Evolutionary conservation across 2,888 invertebrate genomes (phyloP).

Genomic region (Erebia ligea): DNA sequence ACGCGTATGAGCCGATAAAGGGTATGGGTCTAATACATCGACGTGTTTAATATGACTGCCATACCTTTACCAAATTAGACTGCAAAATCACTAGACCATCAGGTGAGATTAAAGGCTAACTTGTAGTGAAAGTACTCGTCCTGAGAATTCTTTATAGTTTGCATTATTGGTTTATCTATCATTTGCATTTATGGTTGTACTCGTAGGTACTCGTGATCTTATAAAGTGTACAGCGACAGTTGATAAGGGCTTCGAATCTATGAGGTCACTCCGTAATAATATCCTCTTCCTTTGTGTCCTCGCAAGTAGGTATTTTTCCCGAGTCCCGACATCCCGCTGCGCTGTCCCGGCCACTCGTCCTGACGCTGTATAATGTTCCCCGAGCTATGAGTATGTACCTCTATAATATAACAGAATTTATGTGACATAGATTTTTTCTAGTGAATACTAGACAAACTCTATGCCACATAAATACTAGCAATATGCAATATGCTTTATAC

Average conservation of each 20-base stretch:
- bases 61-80: too few species aligned
- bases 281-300: constrained; percentile 37
- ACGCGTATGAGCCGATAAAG: too few species aligned
- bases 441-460: not conserved
- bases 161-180: not conserved
- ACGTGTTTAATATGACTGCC: too few species aligned
- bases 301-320: constrained; percentile 49
- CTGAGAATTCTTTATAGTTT: not conserved
- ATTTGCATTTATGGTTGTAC: not conserved
- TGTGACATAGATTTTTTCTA: too few species aligned
- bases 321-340: constrained; percentile 49
- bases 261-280: constrained; percentile 38
- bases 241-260: constrained; percentile 16
- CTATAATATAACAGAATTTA: not conserved
- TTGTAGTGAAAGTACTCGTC: too few species aligned
- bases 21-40: too few species aligned
- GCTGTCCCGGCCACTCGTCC: constrained; percentile 45
- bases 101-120: too few species aligned
- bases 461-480: not conserved
- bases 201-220: not conserved
- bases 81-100: too few species aligned
- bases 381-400: constrained; percentile 14
- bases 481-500: too few species aligned
- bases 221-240: constrained; percentile 13
- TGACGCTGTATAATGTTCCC: constrained; percentile 56